phyloP scores from a whole-genome alignment of 2,113 vertebrate genomes.

The Phoenicopterus ruber region DNA sequence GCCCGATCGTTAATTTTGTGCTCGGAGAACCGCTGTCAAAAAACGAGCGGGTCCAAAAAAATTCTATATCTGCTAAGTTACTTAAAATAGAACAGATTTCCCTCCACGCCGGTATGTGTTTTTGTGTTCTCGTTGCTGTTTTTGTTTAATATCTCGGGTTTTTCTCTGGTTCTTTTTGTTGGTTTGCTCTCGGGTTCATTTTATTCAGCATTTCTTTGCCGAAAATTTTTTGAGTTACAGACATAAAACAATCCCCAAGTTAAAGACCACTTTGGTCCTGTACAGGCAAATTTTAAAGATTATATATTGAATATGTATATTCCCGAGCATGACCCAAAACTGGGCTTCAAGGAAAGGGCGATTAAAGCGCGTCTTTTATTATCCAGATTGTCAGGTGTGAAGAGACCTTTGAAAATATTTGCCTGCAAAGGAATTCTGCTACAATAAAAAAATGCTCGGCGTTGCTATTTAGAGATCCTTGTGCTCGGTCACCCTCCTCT shows the following conservation, averaged over 20 bases:
- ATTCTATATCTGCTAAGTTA: not conserved
- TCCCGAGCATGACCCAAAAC: not conserved
- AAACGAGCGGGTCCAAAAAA: not conserved
- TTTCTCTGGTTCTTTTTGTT: not conserved
- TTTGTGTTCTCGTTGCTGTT: not conserved
- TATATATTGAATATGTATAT: not conserved
- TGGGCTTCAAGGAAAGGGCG: not conserved
- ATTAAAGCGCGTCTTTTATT: not conserved
- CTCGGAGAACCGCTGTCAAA: not conserved
- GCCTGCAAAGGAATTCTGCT: conserved; percentile 40
- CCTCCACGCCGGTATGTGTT: not conserved
- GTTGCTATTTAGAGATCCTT: conserved; percentile 4
- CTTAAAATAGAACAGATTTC: conserved; percentile 49
- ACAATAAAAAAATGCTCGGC: not conserved
- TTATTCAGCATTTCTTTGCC: not conserved
- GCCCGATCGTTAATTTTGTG: not conserved
- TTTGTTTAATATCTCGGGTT: not conserved
- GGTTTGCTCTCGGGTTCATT: not conserved
- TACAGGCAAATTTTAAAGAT: not conserved
- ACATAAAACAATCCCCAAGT: not conserved
- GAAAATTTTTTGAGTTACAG: not conserved
- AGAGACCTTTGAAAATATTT: conserved; percentile 37
- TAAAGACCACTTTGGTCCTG: not conserved
- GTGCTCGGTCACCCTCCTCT: conserved; percentile 1
- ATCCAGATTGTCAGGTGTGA: not conserved